Conservation (phyloP, 2,797 vertebrate species). For the Perdix hodgsoniae region DNA sequence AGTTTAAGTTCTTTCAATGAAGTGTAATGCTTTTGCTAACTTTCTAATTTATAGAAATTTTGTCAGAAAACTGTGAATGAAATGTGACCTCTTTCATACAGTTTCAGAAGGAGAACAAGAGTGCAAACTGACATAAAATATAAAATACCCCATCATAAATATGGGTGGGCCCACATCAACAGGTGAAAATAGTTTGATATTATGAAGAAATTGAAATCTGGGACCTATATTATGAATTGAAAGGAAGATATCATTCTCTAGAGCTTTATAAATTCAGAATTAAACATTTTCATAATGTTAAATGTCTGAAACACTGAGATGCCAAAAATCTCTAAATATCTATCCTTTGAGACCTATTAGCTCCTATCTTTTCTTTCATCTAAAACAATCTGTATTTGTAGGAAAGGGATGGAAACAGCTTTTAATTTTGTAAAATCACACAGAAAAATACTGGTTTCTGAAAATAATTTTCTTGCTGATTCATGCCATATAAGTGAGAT, state of each 20-base stretch:
- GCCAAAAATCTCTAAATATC: slow-evolving; percentile 2
- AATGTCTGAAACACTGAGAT: background rate
- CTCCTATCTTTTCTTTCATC: background rate
- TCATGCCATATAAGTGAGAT: slow-evolving; percentile 9
- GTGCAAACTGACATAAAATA: background rate
- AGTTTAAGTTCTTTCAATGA: background rate
- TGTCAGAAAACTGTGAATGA: background rate
- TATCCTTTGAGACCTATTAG: background rate
- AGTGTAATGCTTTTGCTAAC: background rate
- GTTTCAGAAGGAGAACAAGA: background rate
- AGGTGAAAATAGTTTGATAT: background rate
- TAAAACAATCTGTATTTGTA: background rate
- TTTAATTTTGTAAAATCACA: slow-evolving; percentile 60
- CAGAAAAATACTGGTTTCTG: background rate
- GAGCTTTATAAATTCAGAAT: background rate
- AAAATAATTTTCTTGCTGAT: slow-evolving; percentile 1
- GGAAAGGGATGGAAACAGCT: slow-evolving; percentile 12
- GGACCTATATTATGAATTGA: background rate
- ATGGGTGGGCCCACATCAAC: background rate
- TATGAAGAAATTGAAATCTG: background rate
- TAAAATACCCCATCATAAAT: background rate
- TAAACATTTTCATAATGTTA: background rate
- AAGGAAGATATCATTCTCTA: background rate
- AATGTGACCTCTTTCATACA: accelerated
- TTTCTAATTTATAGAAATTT: background rate